Percentiles rank a stretch among this genome's conserved stretches.
Conservation (phyloP, 30 jellyfish, hydroid and myxozoan genomes). For the Aurelia aurita region DNA sequence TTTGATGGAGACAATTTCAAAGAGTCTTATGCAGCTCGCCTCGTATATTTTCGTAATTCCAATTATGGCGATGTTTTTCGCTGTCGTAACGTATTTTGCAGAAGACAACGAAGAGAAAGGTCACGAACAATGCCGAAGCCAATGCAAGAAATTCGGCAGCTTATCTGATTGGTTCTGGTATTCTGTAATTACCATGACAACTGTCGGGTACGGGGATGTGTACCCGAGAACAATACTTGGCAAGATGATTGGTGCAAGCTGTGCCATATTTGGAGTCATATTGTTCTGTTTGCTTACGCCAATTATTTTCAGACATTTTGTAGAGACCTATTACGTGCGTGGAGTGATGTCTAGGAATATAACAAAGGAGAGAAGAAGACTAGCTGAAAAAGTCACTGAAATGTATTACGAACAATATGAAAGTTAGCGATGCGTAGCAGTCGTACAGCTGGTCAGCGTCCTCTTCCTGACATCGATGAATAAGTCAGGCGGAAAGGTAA, state of each 20-base stretch:
- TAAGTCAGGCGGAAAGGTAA: neutral
- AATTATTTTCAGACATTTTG: slow-evolving; percentile 66
- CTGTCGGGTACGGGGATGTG: slow-evolving; percentile 92
- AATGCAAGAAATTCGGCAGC: slow-evolving; percentile 29
- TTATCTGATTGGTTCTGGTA: slow-evolving; percentile 84
- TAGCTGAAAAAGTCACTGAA: slow-evolving; percentile 31
- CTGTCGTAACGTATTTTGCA: slow-evolving; percentile 51
- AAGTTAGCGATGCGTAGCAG: neutral
- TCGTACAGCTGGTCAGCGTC: too few relatives aligned
- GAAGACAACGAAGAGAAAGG: slow-evolving; percentile 21
- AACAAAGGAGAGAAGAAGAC: neutral
- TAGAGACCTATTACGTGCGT: slow-evolving; percentile 52
- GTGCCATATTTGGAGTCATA: slow-evolving; percentile 72
- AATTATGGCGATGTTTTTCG: slow-evolving; percentile 64
- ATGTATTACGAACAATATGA: slow-evolving; percentile 32
- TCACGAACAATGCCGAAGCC: neutral
- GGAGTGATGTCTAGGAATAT: slow-evolving; percentile 6
- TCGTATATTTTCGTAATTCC: slow-evolving; percentile 37
- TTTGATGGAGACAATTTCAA: slow-evolving; percentile 50
- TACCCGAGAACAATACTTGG: slow-evolving; percentile 81
- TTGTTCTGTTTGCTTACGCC: slow-evolving; percentile 87
- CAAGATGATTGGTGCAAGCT: slow-evolving; percentile 67
- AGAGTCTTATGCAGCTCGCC: slow-evolving; percentile 36
- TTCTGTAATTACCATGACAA: slow-evolving; percentile 80
- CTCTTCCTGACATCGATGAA: neutral